These are phyloP conservation scores for Amaurobius ferox DNA, from an alignment of 2,888 invertebrate genomes.

Conservation along the genomic window DNA sequence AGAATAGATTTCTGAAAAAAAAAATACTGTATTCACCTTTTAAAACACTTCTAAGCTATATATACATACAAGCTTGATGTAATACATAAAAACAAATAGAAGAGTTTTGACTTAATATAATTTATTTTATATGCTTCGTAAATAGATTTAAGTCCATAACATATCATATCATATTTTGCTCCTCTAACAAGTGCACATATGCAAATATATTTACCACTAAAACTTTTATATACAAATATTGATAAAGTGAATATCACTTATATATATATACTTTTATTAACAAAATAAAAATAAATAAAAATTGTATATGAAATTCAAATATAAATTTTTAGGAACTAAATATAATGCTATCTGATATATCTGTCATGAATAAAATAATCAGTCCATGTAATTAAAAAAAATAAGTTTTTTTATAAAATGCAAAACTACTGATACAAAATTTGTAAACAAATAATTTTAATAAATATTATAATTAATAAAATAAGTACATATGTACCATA, in stretches of 20 bases:
- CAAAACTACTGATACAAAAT: too few relatives aligned
- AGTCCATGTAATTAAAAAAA: too few relatives aligned
- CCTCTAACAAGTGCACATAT: conserved; percentile 8
- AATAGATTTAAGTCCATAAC: too few relatives aligned
- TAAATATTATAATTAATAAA: too few relatives aligned
- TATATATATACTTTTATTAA: background rate
- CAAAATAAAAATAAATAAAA: background rate
- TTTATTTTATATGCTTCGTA: background rate
- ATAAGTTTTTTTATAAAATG: too few relatives aligned
- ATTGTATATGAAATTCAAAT: background rate
- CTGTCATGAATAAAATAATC: too few relatives aligned
- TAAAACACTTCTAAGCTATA: background rate
- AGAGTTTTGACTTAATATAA: background rate
- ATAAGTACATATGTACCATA: too few relatives aligned
- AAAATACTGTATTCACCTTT: background rate
- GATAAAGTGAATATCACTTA: background rate
- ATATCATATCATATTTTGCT: too few relatives aligned
- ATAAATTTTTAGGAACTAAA: too few relatives aligned
- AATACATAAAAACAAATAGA: background rate
- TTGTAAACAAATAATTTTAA: too few relatives aligned
- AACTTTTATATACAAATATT: background rate
- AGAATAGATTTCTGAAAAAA: background rate
- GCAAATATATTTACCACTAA: background rate
- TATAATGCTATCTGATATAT: too few relatives aligned
- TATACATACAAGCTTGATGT: background rate